Evolutionary conservation across 2,888 invertebrate genomes (phyloP), one percentile per base, ranked within the genome.

Genomic region (Protodeltote pygarga): DNA sequence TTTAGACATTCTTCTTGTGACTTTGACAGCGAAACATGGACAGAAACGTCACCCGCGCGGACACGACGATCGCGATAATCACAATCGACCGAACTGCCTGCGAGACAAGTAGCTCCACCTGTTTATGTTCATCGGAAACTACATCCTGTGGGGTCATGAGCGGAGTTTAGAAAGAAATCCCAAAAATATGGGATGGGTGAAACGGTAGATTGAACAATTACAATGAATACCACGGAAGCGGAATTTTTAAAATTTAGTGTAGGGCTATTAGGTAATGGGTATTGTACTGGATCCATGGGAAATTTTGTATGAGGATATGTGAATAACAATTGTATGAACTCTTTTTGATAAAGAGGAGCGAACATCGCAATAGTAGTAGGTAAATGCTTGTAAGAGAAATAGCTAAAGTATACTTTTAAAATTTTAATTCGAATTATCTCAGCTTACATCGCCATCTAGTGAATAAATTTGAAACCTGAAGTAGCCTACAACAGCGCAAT

Each of bases 101-200:
- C 71, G 69, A 71, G 63, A 65, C 72, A 58, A 63, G 74, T 85
- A 83, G 84, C 91, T 83, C 92, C 92, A 92, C 89, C 92, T 92
- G 87, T 87, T 73, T 65, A 62, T 55, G 54, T 55, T 45, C 49
- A 65, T 61, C 55, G 69, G 65, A 79, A 87, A 77, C 80, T 76
- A 83, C 79, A 78, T 80, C 79, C 84, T 80, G 81, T 79, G 75
- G 86, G 85, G 85, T 77, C 72, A 74, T 49, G 78, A 70, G 70
- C 69, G 65, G 58, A 50, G 70, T 75, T 79, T 76, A 60, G 75
- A 83, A 77, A 79, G 77, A 85, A 81, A 80, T 66, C 73, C 78
- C 77, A 81, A 89, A 69, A 87, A 83, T 74, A 58, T 78, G 71
- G 81, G 79, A 79, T 86, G 83, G 89, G 85, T 69, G 85, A 71